A percentile compares a stretch with the other conserved stretches of the same genome.
phyloP scores from a whole-genome alignment of 2,113 vertebrate species.

The Lamprologus ornatipinnis region DNA sequence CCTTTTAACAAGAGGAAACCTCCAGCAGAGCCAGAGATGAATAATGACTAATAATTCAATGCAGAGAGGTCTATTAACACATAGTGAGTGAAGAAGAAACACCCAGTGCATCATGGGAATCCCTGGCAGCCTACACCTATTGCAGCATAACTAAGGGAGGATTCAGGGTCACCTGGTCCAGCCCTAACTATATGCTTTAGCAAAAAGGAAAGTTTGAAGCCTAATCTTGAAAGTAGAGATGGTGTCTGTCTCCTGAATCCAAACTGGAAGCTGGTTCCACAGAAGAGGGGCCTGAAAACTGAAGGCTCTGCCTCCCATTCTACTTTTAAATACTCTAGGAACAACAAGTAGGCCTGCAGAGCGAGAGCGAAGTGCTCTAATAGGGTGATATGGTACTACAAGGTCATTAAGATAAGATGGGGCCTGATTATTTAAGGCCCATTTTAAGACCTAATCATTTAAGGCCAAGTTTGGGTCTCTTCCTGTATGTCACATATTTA shows the following conservation, averaged over 20 bases:
- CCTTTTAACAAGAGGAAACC: no score
- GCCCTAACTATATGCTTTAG: not conserved
- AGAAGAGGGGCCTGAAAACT: not conserved
- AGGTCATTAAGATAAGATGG: not conserved
- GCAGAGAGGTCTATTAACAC: no score
- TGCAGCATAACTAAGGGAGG: no score
- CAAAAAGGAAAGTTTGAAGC: not conserved
- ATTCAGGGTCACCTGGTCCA: no score
- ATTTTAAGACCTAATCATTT: not conserved
- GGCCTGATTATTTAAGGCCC: not conserved
- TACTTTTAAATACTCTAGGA: not conserved
- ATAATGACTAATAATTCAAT: no score
- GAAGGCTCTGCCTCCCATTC: not conserved
- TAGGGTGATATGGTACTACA: not conserved
- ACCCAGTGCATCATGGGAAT: no score
- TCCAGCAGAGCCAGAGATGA: no score
- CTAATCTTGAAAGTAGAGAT: not conserved
- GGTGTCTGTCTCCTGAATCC: not conserved
- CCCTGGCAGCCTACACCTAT: accelerated
- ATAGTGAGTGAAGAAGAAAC: no score
- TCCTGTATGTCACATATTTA: not conserved
- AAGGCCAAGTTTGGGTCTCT: not conserved
- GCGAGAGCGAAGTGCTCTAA: not conserved
- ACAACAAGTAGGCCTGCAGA: not conserved
- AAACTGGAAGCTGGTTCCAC: not conserved